A percentile compares a stretch with the other conserved stretches of the same genome.
Conservation (phyloP, 2,888 invertebrate species). For the Synanthedon andrenaeformis region DNA sequence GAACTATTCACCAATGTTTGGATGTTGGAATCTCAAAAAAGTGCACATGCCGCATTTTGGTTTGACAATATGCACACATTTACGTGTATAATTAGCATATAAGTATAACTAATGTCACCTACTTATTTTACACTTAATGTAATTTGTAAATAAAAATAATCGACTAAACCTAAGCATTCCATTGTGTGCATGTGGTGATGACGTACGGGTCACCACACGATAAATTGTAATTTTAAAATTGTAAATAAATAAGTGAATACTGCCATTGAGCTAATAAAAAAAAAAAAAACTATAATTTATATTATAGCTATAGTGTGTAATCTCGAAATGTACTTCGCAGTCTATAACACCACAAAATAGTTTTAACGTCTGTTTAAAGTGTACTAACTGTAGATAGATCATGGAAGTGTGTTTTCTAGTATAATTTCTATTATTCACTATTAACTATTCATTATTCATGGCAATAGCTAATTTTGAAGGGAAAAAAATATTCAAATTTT, state of each 20-base stretch:
- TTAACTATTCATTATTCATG: no score
- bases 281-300: slow-evolving; percentile 11
- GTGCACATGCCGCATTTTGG: no score
- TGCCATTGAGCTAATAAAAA: slow-evolving; percentile 27
- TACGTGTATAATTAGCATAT: no score
- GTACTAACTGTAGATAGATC: neutral
- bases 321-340: slow-evolving; percentile 28
- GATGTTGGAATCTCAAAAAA: no score
- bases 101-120: slow-evolving; percentile 5
- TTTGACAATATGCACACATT: no score
- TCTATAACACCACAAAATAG: slow-evolving; percentile 36
- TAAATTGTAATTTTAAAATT: slow-evolving; percentile 15
- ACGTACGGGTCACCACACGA: neutral
- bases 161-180: slow-evolving; percentile 40
- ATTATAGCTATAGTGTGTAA: slow-evolving; percentile 18
- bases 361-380: neutral
- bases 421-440: no score
- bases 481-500: no score
- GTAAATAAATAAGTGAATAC: slow-evolving; percentile 39
- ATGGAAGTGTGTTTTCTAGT: neutral
- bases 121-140: slow-evolving; percentile 17
- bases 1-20: no score
- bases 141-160: slow-evolving; percentile 28
- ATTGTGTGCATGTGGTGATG: slow-evolving; percentile 37
- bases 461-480: no score